Base-by-base conservation (phyloP, 2,113 vertebrate species). In the Tonatia bakeri region DNA sequence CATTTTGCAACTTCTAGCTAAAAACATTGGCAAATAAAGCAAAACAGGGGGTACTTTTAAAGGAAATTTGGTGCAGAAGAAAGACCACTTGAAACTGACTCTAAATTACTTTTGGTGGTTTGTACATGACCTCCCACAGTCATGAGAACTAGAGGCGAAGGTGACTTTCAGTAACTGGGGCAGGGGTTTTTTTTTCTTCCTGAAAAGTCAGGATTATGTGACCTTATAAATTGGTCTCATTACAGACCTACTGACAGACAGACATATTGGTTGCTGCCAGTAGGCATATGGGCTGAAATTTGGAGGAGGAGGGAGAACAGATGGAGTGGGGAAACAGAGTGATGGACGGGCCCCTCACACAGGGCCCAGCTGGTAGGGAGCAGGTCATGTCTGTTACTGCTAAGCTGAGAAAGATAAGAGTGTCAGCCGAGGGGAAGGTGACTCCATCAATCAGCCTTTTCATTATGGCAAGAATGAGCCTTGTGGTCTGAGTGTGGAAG, bases 211-310 rank as follows among this genome's bases (percentile, higher is more conserved):
- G 98, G 98, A 98, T 98, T 98, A 98, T 97, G 97, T 99, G 98
- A 98, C 98, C 98, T 98, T 98, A 98, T 98, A 98, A 98, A 98
- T 98, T 96, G 98, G 95, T 98, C 98, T 99, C 98, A 99, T 99
- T 99, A 99, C 98, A 97, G 98, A 98, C 97, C 83, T 98, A 99
- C 94, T 99, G 99, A 99, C 98, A 99, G 99, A 99, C 98, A 98
- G 97, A 99, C 98, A 98, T 97, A 98, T 92, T 98, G 96, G 97
- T 85, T 98, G 96, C 97, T 98, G 98, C 98, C 98, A 97, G 81
- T 65, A 97, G 98, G 97, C 94, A 93, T 97, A 97, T 95, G 97
- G 91, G 89, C 73, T 98, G 96, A 98, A 98, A 97, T 97, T 95
- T 93, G 97, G 92, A 85, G 40, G 9, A 31, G 36, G 72, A 97